Evolutionary conservation across 2,888 invertebrate species (phyloP), one percentile per base, ranked within the genome.

Genomic region (Apantesis nais): DNA sequence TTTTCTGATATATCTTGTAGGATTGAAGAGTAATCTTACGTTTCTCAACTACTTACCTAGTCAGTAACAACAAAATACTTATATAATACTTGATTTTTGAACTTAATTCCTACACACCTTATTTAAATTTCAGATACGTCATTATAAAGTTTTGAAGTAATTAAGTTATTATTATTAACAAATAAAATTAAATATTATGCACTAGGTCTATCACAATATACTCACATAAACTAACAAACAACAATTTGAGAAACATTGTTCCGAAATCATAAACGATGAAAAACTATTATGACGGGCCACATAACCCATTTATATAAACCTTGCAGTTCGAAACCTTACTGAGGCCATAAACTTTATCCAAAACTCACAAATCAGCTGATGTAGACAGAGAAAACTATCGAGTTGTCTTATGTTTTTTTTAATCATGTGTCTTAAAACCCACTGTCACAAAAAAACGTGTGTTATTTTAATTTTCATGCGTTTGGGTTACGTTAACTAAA

Each of bases 361-460:
- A 70, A 78, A 79, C 70, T 78, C 68, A 74, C 76, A 63, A 73
- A 82, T 77, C 78, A 80, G 76, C 75, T 81, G 76, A 77, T 82
- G 71, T 62, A 67, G 79, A 86, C 79, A 86, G 67, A 76, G 74
- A 84, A 86, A 86, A 79, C 85, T 81, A 68, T 82, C 25, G 77
- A 71, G 52, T 25, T 34, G 44, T 25, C 62, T 66, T 29, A 29
- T 55, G 9, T 22, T 22, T 25, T 58, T 65, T 66, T 37, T 58
- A n/a, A n/a, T n/a, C n/a, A n/a, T n/a, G 39, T 22, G 39, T 22
- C 37, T 12, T 11, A 22, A 14, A 5, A 60, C 31, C 0, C 31
- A 29, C 2, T 60, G 31, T 60, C 55, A 25, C n/a, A n/a, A 55
- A 58, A 52, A 22, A 4, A 37, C 55, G 37, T 19, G 22, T 14